Percentiles rank a stretch among this genome's conserved stretches.
Conservation (phyloP, 1,140 invertebrate species). For the Pseudomyrmex pallidus region DNA sequence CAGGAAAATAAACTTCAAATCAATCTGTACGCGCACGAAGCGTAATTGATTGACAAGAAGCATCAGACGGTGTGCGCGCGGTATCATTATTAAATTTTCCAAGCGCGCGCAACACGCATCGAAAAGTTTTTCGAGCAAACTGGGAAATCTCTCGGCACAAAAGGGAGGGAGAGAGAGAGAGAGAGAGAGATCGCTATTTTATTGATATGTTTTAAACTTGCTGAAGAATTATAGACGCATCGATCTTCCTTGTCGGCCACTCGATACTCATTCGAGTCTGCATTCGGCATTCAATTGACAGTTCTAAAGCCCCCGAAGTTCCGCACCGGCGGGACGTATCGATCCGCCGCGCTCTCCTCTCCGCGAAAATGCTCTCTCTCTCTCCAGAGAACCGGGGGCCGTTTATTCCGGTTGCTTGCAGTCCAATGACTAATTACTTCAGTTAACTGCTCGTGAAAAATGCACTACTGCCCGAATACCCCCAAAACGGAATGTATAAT, state of each 20-base stretch:
- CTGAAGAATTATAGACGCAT: constrained; percentile 15
- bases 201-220: constrained; percentile 8
- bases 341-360: constrained; percentile 41
- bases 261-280: constrained; percentile 40
- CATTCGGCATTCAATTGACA: constrained; percentile 61
- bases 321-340: constrained; percentile 46
- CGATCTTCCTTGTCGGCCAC: constrained; percentile 39
- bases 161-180: not conserved
- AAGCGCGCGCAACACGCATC: no score
- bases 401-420: constrained; percentile 74
- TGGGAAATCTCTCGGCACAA: not conserved
- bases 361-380: constrained; percentile 55
- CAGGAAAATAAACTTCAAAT: not conserved
- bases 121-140: no score
- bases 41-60: not conserved
- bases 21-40: not conserved
- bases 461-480: constrained; percentile 75
- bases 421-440: constrained; percentile 72
- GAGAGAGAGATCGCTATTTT: constrained; percentile 1
- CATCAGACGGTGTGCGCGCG: not conserved
- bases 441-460: constrained; percentile 76
- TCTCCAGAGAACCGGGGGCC: constrained; percentile 9
- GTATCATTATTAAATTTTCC: not conserved
- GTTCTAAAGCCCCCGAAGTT: constrained; percentile 44
- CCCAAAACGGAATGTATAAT: constrained; percentile 76